Percentiles rank a stretch among this genome's conserved stretches.
Conservation (phyloP, 2,113 vertebrate species). For the Ploceus nigricollis region DNA sequence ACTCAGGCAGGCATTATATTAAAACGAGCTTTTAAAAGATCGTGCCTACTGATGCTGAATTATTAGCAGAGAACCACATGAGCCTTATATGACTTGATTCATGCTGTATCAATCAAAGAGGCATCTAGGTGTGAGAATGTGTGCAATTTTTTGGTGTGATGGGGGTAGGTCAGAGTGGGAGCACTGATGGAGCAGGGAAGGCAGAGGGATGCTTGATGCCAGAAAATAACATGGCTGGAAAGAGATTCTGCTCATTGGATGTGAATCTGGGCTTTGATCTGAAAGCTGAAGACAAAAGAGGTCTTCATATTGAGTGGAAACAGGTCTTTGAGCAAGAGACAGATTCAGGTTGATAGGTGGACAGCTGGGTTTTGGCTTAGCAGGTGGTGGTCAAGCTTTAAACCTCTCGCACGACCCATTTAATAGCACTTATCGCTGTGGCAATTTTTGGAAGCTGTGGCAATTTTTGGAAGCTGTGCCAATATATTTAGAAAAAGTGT, state of each 20-base stretch:
- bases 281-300: not conserved
- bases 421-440: rapidly evolving
- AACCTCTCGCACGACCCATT: rapidly evolving
- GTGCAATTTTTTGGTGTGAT: not conserved
- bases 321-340: not conserved
- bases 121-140: not conserved
- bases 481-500: not conserved
- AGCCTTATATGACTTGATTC: not conserved
- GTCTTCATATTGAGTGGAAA: not conserved
- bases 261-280: not conserved
- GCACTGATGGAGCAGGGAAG: not conserved
- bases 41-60: rapidly evolving
- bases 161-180: not conserved
- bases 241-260: not conserved
- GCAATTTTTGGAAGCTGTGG: not conserved
- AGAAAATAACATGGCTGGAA: not conserved
- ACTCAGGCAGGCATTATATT: not conserved
- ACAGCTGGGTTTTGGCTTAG: not conserved
- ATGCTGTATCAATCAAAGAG: not conserved
- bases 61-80: not conserved
- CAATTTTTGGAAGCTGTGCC: not conserved
- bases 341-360: not conserved
- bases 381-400: not conserved
- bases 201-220: not conserved
- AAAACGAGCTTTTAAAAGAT: not conserved